These are phyloP conservation scores for Australoheros facetus DNA, from an alignment of 2,797 vertebrate species.

Conservation along the genomic window DNA sequence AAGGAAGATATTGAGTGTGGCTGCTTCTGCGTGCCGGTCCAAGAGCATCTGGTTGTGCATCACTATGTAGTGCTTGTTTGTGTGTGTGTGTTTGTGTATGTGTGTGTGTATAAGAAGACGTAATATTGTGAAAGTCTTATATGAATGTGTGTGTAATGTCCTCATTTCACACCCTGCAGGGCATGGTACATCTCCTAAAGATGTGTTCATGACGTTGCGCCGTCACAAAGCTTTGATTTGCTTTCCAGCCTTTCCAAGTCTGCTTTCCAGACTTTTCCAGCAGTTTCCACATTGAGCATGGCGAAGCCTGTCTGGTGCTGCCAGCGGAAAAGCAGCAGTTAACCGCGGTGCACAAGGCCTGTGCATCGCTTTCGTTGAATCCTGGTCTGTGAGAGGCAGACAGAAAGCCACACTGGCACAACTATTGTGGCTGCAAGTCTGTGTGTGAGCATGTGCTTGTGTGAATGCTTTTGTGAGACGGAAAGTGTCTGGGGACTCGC, in stretches of 20 bases:
- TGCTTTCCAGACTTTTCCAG: constrained; percentile 29
- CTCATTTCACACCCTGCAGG: constrained; percentile 55
- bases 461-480: constrained; percentile 59
- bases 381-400: constrained; percentile 30
- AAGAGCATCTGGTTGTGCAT: constrained; percentile 38
- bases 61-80: constrained; percentile 24
- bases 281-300: constrained; percentile 2
- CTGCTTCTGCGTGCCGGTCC: constrained; percentile 37
- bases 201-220: constrained; percentile 35
- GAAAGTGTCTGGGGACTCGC: constrained; percentile 72
- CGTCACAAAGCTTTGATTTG: constrained; percentile 28
- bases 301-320: constrained; percentile 17
- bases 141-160: constrained; percentile 53
- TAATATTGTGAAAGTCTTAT: constrained; percentile 54
- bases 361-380: constrained; percentile 28
- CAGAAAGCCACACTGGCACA: constrained; percentile 40
- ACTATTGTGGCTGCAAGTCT: constrained; percentile 40
- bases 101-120: constrained; percentile 4
- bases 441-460: constrained; percentile 54
- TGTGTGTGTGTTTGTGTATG: not conserved
- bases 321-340: constrained; percentile 43
- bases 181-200: constrained; percentile 58
- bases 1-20: constrained; percentile 62
- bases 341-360: constrained; percentile 6
- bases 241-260: constrained; percentile 16